Base-by-base conservation (phyloP, 2,888 invertebrate species). In the Yponomeuta evonymella region DNA sequence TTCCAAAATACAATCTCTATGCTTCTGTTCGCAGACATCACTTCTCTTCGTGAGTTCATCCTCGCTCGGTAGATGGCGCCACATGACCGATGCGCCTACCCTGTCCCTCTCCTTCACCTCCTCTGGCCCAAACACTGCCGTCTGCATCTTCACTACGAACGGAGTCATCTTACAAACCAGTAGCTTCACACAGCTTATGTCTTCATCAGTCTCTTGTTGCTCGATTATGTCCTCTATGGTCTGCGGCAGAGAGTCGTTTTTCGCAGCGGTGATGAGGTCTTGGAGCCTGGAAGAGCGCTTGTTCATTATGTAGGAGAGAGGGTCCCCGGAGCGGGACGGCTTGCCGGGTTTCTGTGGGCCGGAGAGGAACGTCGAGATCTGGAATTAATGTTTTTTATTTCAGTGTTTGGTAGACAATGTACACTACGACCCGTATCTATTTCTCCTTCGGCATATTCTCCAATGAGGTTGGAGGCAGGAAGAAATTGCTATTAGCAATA, bases 81-180 rank as follows among this genome's bases (percentile, higher is more conserved):
- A 95, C 82, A 95, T 90, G 10, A 84, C 84, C 23, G 88, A 82
- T 43, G 89, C 81, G 69, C 87, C 84, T 1, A 79, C 79, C 43
- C 84, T 78, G 15, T 84, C 82, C 70, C 83, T 81, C 30, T 83
- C 82, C 23, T 80, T 81, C 51, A 75, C 79, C 29, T 80, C 79
- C 76, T 82, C 80, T 10, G 83, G 81, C 12, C 86, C 92, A 72
- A 96, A 87, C 0, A 92, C 91, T n/a, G 95, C 94, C 72, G 93
- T 92, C 79, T 97, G 97, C 94, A 96, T 96, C 75, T 94, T 95
- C 88, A 93, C 93, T 73, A 97, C 94, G 73, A 96, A 94, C 0
- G 97, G 97, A 0, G 95, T 94, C 74, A 94, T 93, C 88, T 97
- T 97, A 81, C 97, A 97, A 73, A 97, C 87, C 51, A 97, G 84